These are phyloP conservation scores for Penaeus monodon DNA, from an alignment of 2,888 invertebrate species.

Conservation along the genomic window DNA sequence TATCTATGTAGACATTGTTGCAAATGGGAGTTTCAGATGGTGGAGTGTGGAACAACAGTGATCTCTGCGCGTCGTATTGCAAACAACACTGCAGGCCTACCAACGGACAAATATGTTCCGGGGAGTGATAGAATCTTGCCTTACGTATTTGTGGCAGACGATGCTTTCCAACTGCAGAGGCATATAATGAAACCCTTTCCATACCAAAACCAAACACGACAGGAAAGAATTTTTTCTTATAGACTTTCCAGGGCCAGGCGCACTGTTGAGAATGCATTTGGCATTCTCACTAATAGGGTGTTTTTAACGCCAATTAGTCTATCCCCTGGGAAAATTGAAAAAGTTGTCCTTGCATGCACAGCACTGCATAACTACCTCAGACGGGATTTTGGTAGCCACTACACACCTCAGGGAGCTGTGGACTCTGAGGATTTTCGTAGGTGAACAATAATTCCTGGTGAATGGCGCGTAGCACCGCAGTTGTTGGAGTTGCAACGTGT, in stretches of 20 bases:
- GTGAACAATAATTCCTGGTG: conserved; percentile 27
- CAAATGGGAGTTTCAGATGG: conserved; percentile 34
- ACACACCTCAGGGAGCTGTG: conserved; percentile 31
- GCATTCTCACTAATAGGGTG: no score
- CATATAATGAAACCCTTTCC: conserved; percentile 45
- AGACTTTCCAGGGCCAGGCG: no score
- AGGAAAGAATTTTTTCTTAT: no score
- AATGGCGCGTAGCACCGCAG: conserved; percentile 34
- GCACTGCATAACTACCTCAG: no score
- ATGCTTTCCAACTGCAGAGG: conserved; percentile 41
- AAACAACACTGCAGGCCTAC: conserved; percentile 45
- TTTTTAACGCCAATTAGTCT: no score
- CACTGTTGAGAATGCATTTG: no score
- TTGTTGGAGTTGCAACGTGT: conserved; percentile 12
- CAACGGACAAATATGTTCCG: conserved; percentile 24
- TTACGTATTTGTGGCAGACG: conserved; percentile 40
- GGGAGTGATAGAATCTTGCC: conserved; percentile 37
- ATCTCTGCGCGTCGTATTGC: conserved; percentile 10
- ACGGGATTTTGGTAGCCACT: no score
- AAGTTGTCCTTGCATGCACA: no score
- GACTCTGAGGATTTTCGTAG: conserved; percentile 21
- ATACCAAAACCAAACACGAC: conserved; percentile 29
- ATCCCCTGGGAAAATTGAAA: no score
- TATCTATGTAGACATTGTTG: conserved; percentile 44
- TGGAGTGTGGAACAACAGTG: conserved; percentile 40